Evolutionary conservation across 2,888 invertebrate species (phyloP).

Genomic region (Epirrita christyi): DNA sequence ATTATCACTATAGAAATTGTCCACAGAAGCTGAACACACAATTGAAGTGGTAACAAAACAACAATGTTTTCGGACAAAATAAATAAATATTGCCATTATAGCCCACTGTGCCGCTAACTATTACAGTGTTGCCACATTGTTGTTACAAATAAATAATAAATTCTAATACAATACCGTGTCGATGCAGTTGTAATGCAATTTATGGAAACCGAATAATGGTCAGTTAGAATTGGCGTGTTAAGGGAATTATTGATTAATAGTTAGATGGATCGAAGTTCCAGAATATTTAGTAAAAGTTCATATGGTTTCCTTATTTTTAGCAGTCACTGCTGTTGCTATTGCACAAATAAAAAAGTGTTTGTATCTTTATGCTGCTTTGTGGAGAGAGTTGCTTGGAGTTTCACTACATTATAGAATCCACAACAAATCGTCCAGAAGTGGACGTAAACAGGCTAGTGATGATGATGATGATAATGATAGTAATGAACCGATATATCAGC

Average conservation of each 20-base stretch:
- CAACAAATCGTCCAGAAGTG: no score
- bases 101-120: conserved; percentile 59
- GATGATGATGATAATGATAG: no score
- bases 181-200: conserved; percentile 80
- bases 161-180: conserved; percentile 70
- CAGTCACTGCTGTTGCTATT: no score
- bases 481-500: no score
- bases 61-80: conserved; percentile 61
- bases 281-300: neutral
- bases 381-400: no score
- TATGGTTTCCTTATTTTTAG: no score
- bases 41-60: conserved; percentile 56
- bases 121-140: conserved; percentile 56
- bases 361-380: no score
- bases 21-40: conserved; percentile 45
- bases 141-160: conserved; percentile 76
- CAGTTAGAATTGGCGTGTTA: conserved; percentile 53
- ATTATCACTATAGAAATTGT: conserved; percentile 40
- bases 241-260: conserved; percentile 29
- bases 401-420: no score
- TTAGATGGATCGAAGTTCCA: conserved; percentile 17
- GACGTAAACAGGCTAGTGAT: no score
- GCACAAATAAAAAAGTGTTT: no score
- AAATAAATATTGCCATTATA: conserved; percentile 68
- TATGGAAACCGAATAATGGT: conserved; percentile 57